Evolutionary conservation across 2,797 vertebrate species (phyloP).

Genomic region (Peromyscus aztecus): DNA sequence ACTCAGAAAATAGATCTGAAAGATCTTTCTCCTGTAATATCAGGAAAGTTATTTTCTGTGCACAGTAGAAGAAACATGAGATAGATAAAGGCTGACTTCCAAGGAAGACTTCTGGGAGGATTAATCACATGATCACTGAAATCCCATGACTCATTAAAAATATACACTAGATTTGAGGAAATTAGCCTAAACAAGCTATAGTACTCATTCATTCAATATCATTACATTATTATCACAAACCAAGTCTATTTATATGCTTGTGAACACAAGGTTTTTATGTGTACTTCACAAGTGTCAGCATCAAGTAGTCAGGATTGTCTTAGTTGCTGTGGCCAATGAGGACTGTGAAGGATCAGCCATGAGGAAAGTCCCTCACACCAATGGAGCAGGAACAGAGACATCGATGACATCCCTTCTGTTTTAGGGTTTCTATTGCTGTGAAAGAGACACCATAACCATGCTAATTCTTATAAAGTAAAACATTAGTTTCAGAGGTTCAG

Average conservation of each 20-base stretch:
- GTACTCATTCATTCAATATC: slow-evolving; percentile 27
- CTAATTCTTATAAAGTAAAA: background rate
- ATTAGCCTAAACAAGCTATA: background rate
- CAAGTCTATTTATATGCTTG: background rate
- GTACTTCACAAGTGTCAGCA: background rate
- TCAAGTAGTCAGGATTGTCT: background rate
- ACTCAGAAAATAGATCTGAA: slow-evolving; percentile 58
- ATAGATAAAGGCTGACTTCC: background rate
- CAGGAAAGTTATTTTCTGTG: slow-evolving; percentile 9
- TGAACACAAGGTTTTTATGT: background rate
- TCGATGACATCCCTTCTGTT: background rate
- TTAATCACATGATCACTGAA: background rate
- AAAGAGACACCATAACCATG: background rate
- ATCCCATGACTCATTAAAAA: slow-evolving; percentile 1
- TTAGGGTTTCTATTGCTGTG: background rate
- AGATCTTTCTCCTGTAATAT: slow-evolving; percentile 55
- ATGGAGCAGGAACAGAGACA: background rate
- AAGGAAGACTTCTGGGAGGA: slow-evolving; percentile 16
- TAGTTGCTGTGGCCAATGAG: background rate
- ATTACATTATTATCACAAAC: background rate
- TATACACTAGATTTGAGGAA: slow-evolving; percentile 35
- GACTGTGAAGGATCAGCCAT: background rate
- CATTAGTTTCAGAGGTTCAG: background rate
- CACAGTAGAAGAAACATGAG: background rate
- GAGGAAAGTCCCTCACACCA: slow-evolving; percentile 14